Evolutionary conservation across 1,140 invertebrate genomes (phyloP).

Genomic region (Drosophila willistoni): DNA sequence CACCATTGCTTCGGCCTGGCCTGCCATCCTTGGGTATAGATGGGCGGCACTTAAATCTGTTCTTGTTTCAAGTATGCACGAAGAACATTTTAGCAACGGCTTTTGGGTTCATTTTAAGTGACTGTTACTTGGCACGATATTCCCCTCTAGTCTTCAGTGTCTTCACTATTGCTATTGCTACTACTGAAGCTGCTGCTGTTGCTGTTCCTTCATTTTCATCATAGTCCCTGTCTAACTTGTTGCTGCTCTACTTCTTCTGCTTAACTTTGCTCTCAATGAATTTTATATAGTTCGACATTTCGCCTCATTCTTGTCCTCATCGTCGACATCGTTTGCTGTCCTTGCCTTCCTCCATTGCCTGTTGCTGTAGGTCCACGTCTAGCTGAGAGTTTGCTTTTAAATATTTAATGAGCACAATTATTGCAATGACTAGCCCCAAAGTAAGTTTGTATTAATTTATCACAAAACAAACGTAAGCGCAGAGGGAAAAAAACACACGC

Average conservation of each 20-base stretch:
- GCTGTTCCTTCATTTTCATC: conserved; percentile 16
- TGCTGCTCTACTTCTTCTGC: conserved; percentile 58
- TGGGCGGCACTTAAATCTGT: conserved; percentile 69
- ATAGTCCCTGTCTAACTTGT: conserved; percentile 57
- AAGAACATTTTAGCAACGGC: conserved; percentile 64
- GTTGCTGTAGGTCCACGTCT: conserved; percentile 16
- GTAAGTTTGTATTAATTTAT: conserved; percentile 59
- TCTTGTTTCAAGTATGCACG: conserved; percentile 69
- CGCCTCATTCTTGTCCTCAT: conserved; percentile 46
- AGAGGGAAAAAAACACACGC: neutral
- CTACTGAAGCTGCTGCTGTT: neutral
- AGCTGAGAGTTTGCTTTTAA: conserved; percentile 61
- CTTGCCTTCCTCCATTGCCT: conserved; percentile 40
- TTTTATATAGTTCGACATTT: conserved; percentile 72
- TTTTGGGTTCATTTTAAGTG: conserved; percentile 68
- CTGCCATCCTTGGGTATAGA: conserved; percentile 9
- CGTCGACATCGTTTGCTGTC: conserved; percentile 37
- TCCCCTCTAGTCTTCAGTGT: conserved; percentile 11
- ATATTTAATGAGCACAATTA: conserved; percentile 76
- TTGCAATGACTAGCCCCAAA: conserved; percentile 55
- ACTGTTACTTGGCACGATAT: conserved; percentile 73
- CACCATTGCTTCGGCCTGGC: conserved; percentile 18
- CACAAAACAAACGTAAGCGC: conserved; percentile 15
- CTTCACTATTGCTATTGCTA: neutral
- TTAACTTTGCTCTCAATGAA: conserved; percentile 81